Conservation (phyloP, 2,113 vertebrate genomes). For the Trogon melanurus region DNA sequence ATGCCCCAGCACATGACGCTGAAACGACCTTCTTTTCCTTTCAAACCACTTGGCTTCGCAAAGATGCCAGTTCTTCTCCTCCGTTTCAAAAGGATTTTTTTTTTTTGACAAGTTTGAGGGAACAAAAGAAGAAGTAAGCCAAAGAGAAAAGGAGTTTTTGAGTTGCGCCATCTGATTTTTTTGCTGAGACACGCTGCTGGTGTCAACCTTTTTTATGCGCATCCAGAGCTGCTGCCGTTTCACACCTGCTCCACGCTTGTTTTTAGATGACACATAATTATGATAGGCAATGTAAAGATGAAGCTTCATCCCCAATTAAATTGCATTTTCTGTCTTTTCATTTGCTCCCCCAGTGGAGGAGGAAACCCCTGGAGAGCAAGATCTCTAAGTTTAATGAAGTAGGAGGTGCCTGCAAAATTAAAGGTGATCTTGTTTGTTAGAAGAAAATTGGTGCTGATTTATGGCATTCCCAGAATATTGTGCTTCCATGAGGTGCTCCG, state of each 20-base stretch:
- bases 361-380: background rate
- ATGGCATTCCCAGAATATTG: background rate
- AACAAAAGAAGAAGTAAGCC: background rate
- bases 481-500: background rate
- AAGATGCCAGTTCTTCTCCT: background rate
- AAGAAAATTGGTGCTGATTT: background rate
- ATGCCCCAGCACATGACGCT: background rate
- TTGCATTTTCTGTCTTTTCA: background rate
- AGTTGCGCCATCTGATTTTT: background rate
- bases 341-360: conserved; percentile 10
- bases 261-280: background rate
- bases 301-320: conserved; percentile 3
- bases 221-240: background rate
- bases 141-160: background rate
- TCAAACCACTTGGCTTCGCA: background rate
- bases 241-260: conserved; percentile 1
- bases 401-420: conserved; percentile 6
- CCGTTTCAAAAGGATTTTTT: background rate
- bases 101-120: background rate
- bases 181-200: background rate
- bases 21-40: background rate
- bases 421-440: background rate
- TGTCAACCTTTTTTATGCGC: background rate
- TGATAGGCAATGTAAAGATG: background rate
- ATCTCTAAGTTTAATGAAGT: background rate